Conservation (phyloP, 92 coral and sea anemone genomes). For the Pocillopora grandis region DNA sequence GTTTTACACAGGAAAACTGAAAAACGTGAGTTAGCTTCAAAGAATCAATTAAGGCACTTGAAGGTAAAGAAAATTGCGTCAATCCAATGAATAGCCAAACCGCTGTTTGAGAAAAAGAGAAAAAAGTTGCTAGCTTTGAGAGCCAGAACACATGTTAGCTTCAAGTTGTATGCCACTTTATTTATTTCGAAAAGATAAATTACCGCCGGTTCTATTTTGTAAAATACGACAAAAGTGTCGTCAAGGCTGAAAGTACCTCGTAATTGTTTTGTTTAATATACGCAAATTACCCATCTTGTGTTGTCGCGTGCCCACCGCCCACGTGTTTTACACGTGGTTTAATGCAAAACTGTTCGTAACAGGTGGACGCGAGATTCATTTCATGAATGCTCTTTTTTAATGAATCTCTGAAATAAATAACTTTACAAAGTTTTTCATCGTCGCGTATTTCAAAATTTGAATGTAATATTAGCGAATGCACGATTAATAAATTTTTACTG, state of each 20-base stretch:
- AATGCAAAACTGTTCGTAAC: background rate
- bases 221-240: background rate
- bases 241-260: background rate
- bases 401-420: background rate
- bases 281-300: slow-evolving; percentile 15
- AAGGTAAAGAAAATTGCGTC: background rate
- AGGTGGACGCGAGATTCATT: slow-evolving; percentile 19
- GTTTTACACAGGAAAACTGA: background rate
- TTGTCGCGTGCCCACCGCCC: slow-evolving; percentile 43
- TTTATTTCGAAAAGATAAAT: background rate
- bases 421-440: background rate
- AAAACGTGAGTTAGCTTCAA: background rate
- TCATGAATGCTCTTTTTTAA: slow-evolving; percentile 34
- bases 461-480: no score
- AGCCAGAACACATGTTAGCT: no score
- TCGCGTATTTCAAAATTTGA: background rate
- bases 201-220: background rate
- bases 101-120: no score
- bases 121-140: no score
- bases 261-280: slow-evolving; percentile 13
- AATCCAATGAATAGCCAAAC: no score
- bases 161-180: background rate
- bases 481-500: no score
- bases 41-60: background rate
- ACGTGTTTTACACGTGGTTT: slow-evolving; percentile 41